Percentiles rank a stretch among this genome's conserved stretches.
Evolutionary conservation across 2,113 vertebrate species (phyloP).

Genomic region (Canis aureus): DNA sequence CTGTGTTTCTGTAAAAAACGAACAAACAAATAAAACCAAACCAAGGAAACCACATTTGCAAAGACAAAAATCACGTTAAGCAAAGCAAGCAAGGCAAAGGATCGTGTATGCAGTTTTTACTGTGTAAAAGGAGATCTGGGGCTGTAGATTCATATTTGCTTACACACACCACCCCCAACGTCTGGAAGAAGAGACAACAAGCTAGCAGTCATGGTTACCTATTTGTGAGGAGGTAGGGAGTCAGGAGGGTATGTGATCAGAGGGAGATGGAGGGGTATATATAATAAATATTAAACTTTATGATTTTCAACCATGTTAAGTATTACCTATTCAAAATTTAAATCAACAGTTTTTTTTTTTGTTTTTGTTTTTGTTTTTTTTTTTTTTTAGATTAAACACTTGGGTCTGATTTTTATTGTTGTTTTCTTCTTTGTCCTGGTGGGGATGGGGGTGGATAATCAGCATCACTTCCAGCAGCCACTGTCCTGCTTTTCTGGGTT

Average conservation of each 20-base stretch:
- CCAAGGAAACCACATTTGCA: not conserved
- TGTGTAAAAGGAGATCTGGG: not conserved
- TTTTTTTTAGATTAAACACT: not conserved
- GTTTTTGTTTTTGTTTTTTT: no score
- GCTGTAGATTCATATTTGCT: not conserved
- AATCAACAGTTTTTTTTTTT: not conserved
- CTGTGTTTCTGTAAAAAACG: not conserved
- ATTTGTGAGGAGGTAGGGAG: not conserved
- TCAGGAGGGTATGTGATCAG: not conserved
- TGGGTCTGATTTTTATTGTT: not conserved
- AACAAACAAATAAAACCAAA: not conserved
- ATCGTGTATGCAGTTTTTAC: not conserved
- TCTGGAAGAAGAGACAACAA: not conserved
- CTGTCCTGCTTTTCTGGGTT: not conserved
- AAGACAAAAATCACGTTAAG: not conserved
- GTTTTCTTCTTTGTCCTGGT: not conserved
- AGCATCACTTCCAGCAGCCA: not conserved
- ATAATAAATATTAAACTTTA: not conserved
- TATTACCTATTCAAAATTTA: constrained; percentile 1
- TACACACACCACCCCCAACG: not conserved
- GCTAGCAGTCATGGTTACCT: not conserved
- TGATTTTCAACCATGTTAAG: not conserved
- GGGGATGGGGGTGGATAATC: not conserved
- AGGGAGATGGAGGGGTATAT: no score
- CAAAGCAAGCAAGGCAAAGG: not conserved